Conservation (phyloP, 2,113 vertebrate species). For the Phylloscopus trochilus region DNA sequence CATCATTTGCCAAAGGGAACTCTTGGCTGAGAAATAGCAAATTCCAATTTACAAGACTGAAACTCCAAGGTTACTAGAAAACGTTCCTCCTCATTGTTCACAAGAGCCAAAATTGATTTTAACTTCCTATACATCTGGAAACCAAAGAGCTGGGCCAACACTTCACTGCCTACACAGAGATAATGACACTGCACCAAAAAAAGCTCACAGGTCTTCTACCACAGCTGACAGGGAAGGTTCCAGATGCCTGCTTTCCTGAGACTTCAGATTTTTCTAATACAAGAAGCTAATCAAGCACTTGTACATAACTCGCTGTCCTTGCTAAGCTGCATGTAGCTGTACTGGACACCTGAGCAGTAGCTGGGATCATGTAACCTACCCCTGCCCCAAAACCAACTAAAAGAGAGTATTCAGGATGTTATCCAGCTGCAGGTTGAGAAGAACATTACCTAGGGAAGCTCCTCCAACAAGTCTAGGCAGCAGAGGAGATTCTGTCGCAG, state of each 20-base stretch:
- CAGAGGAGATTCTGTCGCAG: background rate
- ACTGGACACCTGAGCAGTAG: background rate
- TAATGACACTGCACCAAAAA: rapidly evolving
- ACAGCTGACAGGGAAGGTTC: background rate
- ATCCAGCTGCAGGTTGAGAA: background rate
- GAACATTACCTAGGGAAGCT: background rate
- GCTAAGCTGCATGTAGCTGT: rapidly evolving
- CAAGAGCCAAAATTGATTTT: background rate
- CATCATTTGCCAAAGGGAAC: background rate
- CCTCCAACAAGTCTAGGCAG: background rate
- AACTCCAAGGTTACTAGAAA: background rate
- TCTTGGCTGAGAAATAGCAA: background rate
- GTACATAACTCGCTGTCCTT: rapidly evolving
- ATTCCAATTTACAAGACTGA: background rate
- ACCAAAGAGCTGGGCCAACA: background rate
- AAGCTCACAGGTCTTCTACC: background rate
- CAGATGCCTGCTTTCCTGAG: background rate
- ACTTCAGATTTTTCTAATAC: background rate
- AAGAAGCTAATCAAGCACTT: background rate
- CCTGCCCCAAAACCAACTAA: background rate
- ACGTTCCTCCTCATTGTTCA: background rate
- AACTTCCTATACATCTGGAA: background rate
- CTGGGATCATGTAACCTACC: background rate
- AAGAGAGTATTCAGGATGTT: background rate
- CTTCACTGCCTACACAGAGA: background rate